Evolutionary conservation across 1,140 invertebrate genomes (phyloP), one percentile per base, ranked within the genome.

Genomic region (Calliphora vicina): DNA sequence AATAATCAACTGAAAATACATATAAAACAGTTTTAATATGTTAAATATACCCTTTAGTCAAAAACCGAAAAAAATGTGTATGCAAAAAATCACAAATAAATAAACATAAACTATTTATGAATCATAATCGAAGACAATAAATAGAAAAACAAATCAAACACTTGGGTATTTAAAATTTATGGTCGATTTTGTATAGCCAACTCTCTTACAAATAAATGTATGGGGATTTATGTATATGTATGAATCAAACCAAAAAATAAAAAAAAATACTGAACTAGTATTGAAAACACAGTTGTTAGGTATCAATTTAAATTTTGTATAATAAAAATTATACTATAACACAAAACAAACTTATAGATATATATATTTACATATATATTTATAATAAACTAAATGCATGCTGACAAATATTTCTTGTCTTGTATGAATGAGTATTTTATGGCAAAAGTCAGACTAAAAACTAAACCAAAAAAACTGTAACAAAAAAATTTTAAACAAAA

Each of bases 41-140:
- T 17, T 17, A 57, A 57, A n/a, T 67, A 67, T 67, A 67, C 61
- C 61, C 61, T 67, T 67, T 67, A 67, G 61, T 57, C 15, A 57
- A n/a, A 57, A n/a, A n/a, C 6, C 2, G n/a, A 67, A 23, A 23
- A 9, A 50, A 50, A 50, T 50, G 17, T 50, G 17, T 43, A 43
- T 43, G 50, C 50, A 17, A 17, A 57, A n/a, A n/a, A n/a, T n/a
- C n/a, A n/a, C 45, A 57, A 57, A 57, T 15, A 57, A 57, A 57
- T 12, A 57, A 57, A 57, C 15, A 57, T 17, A 67, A 67, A 67
- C 61, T 67, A 67, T 67, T 50, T 67, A 67, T 67, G 61, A 67
- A 67, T 67, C 61, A 67, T 67, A 67, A 67, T 67, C 61, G 61
- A 67, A 67, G n/a, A 23, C 61, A 67, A 67, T 17, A 67, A 67